phyloP scores from a whole-genome alignment of 2,113 vertebrate genomes.

The Phrynosoma blainvillii region DNA sequence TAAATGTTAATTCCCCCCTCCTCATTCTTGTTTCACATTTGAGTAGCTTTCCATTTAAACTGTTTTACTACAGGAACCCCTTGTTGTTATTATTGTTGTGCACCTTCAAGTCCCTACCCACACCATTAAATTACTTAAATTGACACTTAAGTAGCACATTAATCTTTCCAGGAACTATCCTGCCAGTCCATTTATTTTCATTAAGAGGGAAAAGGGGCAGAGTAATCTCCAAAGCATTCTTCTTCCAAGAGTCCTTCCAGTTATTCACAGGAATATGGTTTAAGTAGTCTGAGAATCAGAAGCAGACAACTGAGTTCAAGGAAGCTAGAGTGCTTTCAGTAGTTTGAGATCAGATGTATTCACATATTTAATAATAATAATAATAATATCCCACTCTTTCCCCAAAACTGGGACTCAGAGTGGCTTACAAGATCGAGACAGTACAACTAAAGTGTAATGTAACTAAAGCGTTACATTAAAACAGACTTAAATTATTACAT shows the following conservation, averaged over 20 bases:
- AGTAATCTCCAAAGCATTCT: constrained; percentile 46
- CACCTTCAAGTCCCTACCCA: not conserved
- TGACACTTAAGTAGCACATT: constrained; percentile 63
- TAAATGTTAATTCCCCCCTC: not conserved
- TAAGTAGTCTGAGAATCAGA: not conserved
- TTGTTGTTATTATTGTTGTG: too few species aligned
- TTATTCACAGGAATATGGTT: constrained; percentile 17
- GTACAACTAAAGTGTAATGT: too few species aligned
- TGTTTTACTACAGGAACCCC: constrained; percentile 17
- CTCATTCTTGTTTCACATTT: not conserved
- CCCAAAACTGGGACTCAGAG: too few species aligned
- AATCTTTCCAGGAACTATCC: constrained; percentile 55
- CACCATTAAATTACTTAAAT: constrained; percentile 41
- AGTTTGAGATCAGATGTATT: not conserved
- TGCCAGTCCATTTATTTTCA: constrained; percentile 62
- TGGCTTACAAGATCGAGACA: too few species aligned
- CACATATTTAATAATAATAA: too few species aligned
- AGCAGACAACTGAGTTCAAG: not conserved
- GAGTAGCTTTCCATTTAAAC: constrained; percentile 31
- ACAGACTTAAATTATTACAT: too few species aligned
- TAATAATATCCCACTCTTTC: too few species aligned
- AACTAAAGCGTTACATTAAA: too few species aligned
- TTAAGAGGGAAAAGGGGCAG: constrained; percentile 51
- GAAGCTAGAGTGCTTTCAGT: not conserved
- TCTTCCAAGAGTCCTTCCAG: not conserved